Evolutionary conservation across 2,797 vertebrate species (phyloP).

Genomic region (Allobates femoralis): DNA sequence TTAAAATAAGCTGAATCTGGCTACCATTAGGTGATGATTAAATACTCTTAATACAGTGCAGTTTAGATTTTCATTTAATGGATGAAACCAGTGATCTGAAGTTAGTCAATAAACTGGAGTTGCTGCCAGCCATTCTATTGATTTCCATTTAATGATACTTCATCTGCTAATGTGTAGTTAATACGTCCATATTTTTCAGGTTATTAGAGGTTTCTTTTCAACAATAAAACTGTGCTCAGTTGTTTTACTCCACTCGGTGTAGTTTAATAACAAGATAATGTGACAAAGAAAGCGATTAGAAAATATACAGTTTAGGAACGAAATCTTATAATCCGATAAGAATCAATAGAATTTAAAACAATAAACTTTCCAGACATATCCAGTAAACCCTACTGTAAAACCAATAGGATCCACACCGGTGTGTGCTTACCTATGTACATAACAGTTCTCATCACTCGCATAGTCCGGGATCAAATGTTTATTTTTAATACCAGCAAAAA

Average conservation of each 20-base stretch:
- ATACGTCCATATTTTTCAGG: constrained; percentile 53
- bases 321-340: too few species aligned
- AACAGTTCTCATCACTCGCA: too few species aligned
- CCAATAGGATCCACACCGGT: too few species aligned
- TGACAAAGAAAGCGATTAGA: neutral
- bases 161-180: constrained; percentile 53
- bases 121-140: constrained; percentile 45
- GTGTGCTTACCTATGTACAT: too few species aligned
- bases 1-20: constrained; percentile 45
- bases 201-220: constrained; percentile 39
- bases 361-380: neutral
- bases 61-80: constrained; percentile 47
- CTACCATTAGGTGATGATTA: constrained; percentile 47
- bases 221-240: constrained; percentile 35
- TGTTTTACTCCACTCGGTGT: neutral
- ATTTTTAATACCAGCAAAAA: too few species aligned
- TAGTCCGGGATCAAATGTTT: too few species aligned
- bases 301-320: neutral
- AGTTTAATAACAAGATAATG: constrained; percentile 14
- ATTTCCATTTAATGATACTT: constrained; percentile 34
- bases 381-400: too few species aligned
- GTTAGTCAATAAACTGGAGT: constrained; percentile 39
- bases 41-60: constrained; percentile 52
- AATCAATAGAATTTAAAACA: neutral
- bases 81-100: constrained; percentile 43